Evolutionary conservation across 2,113 vertebrate species (phyloP).

Genomic region (Setophaga kirtlandii): DNA sequence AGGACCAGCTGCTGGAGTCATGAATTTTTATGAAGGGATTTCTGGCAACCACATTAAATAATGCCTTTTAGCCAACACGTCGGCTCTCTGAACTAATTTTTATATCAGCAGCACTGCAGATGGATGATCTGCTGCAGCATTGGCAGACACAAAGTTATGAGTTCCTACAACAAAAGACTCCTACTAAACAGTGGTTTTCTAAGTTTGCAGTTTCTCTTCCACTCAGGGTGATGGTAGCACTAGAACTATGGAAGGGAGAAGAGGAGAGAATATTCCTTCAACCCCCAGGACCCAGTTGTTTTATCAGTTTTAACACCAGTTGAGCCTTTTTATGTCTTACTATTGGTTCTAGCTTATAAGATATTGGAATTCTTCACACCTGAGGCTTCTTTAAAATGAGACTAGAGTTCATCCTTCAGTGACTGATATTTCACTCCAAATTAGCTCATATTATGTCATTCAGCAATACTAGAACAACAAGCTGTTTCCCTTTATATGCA

Average conservation of each 20-base stretch:
- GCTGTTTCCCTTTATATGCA: background rate
- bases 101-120: background rate
- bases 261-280: background rate
- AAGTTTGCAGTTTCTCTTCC: background rate
- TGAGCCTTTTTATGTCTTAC: background rate
- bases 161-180: background rate
- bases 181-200: background rate
- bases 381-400: background rate
- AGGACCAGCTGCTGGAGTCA: background rate
- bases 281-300: background rate
- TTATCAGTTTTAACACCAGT: background rate
- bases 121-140: background rate
- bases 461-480: background rate
- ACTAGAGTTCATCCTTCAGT: background rate
- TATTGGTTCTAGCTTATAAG: background rate
- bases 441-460: background rate
- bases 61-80: background rate
- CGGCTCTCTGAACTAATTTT: background rate
- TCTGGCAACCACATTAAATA: constrained; percentile 25
- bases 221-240: background rate
- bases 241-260: background rate
- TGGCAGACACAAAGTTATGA: background rate
- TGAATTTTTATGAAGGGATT: background rate
- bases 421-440: background rate
- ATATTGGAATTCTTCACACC: background rate